phyloP scores from a whole-genome alignment of 2,113 vertebrate genomes.

The Paratilapia polleni region DNA sequence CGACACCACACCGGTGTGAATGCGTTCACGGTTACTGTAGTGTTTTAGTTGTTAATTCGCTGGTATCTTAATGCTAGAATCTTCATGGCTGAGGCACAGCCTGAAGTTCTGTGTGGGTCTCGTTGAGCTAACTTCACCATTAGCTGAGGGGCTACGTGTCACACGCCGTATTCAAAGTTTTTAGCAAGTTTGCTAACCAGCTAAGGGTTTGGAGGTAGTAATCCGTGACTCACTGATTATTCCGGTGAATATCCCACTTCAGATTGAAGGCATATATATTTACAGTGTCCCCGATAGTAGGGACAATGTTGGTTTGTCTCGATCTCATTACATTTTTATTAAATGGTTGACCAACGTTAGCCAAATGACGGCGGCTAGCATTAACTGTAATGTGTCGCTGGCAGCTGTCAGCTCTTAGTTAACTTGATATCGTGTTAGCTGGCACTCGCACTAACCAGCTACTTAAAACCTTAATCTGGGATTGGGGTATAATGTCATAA shows the following conservation, averaged over 20 bases:
- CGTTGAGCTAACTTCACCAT: constrained; percentile 44
- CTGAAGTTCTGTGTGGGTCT: constrained; percentile 59
- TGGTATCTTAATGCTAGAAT: neutral
- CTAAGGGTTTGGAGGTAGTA: neutral
- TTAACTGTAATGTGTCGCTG: constrained; percentile 25
- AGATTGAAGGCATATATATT: neutral
- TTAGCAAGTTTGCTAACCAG: constrained; percentile 76
- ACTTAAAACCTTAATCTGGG: constrained; percentile 67
- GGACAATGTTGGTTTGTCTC: neutral
- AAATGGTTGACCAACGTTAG: constrained; percentile 6
- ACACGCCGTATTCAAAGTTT: constrained; percentile 79
- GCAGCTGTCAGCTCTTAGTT: constrained; percentile 55
- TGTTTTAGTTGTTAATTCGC: neutral
- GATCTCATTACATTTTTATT: neutral
- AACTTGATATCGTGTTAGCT: constrained; percentile 49
- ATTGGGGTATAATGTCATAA: constrained; percentile 44
- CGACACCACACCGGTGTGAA: rapidly evolving
- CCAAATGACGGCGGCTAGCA: constrained; percentile 37
- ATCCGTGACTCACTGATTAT: neutral
- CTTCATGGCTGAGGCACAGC: neutral
- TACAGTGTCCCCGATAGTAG: no score
- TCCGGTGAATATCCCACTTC: no score
- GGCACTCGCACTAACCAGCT: constrained; percentile 33
- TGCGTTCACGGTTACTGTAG: neutral
- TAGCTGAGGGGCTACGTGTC: constrained; percentile 82